phyloP scores from a whole-genome alignment of 2,888 invertebrate species.

The Ochropleura plecta region DNA sequence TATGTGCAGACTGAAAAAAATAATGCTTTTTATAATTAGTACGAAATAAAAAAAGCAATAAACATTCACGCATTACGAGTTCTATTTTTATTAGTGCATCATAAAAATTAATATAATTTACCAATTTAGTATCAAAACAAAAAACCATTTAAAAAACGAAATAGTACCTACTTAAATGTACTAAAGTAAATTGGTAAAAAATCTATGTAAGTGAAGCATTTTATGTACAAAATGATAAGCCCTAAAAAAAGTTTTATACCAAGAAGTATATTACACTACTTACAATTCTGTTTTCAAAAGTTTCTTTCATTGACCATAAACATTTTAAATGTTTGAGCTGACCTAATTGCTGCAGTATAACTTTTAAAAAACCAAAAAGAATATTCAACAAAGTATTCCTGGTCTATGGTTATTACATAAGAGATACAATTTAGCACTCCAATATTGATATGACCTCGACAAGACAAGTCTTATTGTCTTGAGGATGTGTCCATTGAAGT shows the following conservation, averaged over 20 bases:
- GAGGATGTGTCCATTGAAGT: slow-evolving; percentile 70
- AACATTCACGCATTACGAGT: slow-evolving; percentile 7
- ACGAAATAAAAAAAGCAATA: slow-evolving; percentile 9
- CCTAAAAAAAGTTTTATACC: slow-evolving; percentile 5
- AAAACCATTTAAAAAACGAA: background rate
- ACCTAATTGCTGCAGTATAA: background rate
- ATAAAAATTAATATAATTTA: background rate
- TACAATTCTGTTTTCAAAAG: too few species aligned
- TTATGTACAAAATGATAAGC: background rate
- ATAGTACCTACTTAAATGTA: background rate
- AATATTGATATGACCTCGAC: slow-evolving; percentile 71
- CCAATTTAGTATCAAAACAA: background rate
- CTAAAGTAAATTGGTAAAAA: background rate
- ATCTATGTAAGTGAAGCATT: background rate
- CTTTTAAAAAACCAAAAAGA: background rate
- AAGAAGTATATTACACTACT: background rate
- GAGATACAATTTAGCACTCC: slow-evolving; percentile 57
- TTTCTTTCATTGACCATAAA: too few species aligned
- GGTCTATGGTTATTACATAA: slow-evolving; percentile 45
- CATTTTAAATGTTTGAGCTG: background rate
- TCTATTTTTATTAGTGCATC: slow-evolving; percentile 1
- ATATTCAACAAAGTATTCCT: slow-evolving; percentile 12
- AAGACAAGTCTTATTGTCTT: slow-evolving; percentile 55
- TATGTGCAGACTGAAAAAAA: too few species aligned
- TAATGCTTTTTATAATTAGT: background rate